Base-by-base conservation (phyloP, 2,888 invertebrate species). In the Carpatolechia fugitivella region DNA sequence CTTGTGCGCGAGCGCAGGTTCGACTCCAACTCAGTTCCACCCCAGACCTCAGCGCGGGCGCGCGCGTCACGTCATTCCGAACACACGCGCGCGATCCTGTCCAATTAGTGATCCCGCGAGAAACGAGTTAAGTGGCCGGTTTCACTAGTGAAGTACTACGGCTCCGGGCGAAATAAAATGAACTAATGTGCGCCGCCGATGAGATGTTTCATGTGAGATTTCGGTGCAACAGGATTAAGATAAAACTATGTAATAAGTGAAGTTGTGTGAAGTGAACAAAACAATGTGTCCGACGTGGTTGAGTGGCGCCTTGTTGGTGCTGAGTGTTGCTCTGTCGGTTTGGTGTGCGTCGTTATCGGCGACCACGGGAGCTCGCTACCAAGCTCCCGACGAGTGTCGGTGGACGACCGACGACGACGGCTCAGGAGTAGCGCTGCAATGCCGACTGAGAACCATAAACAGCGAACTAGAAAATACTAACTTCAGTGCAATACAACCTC, bases 401-500 rank as follows among this genome's bases (percentile, higher is more conserved):
- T 95, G 95, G 95, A 93, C 94, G 66, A 92, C 93, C 61, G 93
- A 93, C 73, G 91, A 92, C 70, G 92, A 92, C 68, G 93, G 92
- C 69, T 91, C 92, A 62, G 91, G 92, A 70, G 95, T 95, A 50
- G 94, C 95, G 20, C 90, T 95, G 61, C 94, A 94, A 68, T 95
- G 95, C 76, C 91, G 94, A 62, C 82, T 95, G 62, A 91, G 94
- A 66, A 95, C 95, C 71, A 95, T 95, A 82, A 95, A 95, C 86
- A 95, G 95, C 82, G 95, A 95, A 87, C 84, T 95, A 75, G 95
- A 95, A 83, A 95, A 95, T 80, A 95, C 95, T 57, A 95, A 95
- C 78, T 95, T 95, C 82, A 95, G 95, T 88, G 95, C 95, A 60
- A 95, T 96, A 67, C 95, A 96, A 83, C 93, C 95, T 52, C 95